phyloP scores from a whole-genome alignment of 2,888 invertebrate species.

The Spisula solida region DNA sequence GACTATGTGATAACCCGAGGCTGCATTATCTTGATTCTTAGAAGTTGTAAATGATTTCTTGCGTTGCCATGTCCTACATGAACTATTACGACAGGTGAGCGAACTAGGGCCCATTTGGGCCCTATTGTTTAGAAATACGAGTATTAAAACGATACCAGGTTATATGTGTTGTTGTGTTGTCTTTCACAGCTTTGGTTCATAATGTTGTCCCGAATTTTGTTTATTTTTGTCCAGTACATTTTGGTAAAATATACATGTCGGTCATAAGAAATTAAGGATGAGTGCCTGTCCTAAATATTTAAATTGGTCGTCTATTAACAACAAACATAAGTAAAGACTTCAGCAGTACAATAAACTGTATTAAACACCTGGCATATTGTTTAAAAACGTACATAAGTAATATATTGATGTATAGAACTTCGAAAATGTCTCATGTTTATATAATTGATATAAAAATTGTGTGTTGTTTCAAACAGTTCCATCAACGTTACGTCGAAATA shows the following conservation, averaged over 20 bases:
- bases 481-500: background rate
- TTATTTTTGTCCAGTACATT: conserved; percentile 1
- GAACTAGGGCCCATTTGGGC: no score
- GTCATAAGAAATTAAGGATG: no score
- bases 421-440: no score
- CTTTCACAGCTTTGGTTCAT: background rate
- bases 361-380: background rate
- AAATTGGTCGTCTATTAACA: background rate
- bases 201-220: background rate
- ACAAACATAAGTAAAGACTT: no score
- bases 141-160: background rate
- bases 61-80: no score
- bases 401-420: background rate
- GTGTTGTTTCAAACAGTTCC: background rate
- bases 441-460: background rate
- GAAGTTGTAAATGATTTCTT: no score
- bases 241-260: background rate
- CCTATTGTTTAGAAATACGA: no score
- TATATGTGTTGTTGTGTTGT: background rate
- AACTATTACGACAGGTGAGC: no score
- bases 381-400: background rate
- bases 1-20: no score
- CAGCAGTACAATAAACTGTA: no score
- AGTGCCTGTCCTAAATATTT: background rate
- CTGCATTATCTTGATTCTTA: no score